Percentiles rank a stretch among this genome's conserved stretches.
phyloP scores from a whole-genome alignment of 2,888 invertebrate genomes.

The Orthosia incerta region DNA sequence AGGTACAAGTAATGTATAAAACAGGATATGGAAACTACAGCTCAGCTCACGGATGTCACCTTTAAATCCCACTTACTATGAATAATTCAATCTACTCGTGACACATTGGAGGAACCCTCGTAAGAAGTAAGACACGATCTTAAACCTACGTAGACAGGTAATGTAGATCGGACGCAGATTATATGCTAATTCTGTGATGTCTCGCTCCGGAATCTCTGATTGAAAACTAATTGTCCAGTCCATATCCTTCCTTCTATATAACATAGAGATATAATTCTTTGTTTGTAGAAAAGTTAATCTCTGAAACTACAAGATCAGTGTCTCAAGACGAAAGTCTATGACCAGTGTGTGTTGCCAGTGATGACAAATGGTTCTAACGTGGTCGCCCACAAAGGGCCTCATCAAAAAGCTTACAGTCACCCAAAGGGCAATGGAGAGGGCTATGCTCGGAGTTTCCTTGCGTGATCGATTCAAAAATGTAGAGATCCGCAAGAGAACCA shows the following conservation, averaged over 20 bases:
- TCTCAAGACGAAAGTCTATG: no score
- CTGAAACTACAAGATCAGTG: no score
- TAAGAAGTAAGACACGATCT: conserved; percentile 29
- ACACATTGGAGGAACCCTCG: conserved; percentile 1
- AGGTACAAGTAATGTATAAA: conserved; percentile 6
- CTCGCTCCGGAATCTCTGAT: neutral
- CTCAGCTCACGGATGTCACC: conserved; percentile 53
- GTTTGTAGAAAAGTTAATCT: no score
- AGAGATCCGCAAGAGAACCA: no score
- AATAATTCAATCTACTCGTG: conserved; percentile 54
- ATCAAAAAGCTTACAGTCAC: no score
- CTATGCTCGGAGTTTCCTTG: no score
- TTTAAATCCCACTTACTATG: conserved; percentile 44
- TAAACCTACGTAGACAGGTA: neutral
- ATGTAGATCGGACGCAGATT: neutral
- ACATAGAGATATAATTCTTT: no score
- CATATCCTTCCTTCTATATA: neutral
- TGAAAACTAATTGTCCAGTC: neutral
- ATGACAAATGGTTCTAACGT: no score
- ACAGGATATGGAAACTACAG: conserved; percentile 53
- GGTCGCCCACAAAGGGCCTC: no score
- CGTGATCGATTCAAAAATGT: no score
- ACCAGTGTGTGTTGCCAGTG: no score
- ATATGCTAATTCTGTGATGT: conserved; percentile 16
- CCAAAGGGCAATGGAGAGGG: no score